Conservation (phyloP, 1,140 invertebrate species). For the Psix sp. region DNA sequence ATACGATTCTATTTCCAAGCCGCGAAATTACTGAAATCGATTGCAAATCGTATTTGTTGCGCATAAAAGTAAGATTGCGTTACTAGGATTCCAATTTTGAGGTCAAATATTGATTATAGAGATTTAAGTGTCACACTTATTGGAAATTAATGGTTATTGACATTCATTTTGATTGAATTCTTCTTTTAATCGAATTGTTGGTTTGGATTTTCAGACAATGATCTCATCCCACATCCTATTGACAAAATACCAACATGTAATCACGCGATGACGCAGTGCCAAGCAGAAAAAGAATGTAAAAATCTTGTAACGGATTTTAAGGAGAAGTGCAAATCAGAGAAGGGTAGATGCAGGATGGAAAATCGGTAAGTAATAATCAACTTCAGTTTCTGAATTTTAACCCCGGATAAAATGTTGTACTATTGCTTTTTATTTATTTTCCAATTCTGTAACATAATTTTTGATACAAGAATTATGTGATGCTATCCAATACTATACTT, state of each 20-base stretch:
- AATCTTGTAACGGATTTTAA: slow-evolving; percentile 90
- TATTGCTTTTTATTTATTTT: too few species aligned
- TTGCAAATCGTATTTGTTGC: slow-evolving; percentile 27
- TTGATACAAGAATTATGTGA: too few species aligned
- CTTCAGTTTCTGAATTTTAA: too few species aligned
- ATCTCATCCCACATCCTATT: slow-evolving; percentile 84
- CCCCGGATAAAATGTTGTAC: too few species aligned
- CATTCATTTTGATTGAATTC: neutral
- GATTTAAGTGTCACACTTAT: slow-evolving; percentile 7
- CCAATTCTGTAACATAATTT: too few species aligned
- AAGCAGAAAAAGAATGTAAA: slow-evolving; percentile 85
- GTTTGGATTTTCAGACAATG: slow-evolving; percentile 83
- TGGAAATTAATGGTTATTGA: slow-evolving; percentile 7
- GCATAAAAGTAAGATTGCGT: slow-evolving; percentile 45
- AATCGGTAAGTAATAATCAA: slow-evolving; percentile 87
- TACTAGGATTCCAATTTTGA: slow-evolving; percentile 21
- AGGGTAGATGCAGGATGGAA: slow-evolving; percentile 91
- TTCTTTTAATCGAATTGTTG: slow-evolving; percentile 7
- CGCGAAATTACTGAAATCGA: slow-evolving; percentile 33
- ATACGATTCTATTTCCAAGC: slow-evolving; percentile 31
- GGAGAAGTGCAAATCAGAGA: slow-evolving; percentile 87
- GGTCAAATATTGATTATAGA: slow-evolving; percentile 23
- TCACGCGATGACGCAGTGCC: slow-evolving; percentile 89
- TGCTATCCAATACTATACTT: too few species aligned
- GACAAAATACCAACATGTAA: slow-evolving; percentile 91